Conservation (phyloP, 2,888 invertebrate genomes). For the Cheilosia vulpina region DNA sequence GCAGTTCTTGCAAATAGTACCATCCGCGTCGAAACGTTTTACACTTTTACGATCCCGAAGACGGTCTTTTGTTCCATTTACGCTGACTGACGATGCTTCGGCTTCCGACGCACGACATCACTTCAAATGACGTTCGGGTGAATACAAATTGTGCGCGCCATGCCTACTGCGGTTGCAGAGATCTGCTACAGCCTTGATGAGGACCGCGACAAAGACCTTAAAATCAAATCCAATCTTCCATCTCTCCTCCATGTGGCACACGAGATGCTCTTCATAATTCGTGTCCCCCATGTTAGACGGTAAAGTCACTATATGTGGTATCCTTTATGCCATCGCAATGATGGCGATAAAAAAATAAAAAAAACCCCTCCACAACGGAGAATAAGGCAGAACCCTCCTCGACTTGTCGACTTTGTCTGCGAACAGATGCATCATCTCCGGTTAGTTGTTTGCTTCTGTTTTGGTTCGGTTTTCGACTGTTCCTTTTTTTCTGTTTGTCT, state of each 20-base stretch:
- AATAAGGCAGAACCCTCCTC: slow-evolving; percentile 27
- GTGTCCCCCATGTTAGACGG: slow-evolving; percentile 30
- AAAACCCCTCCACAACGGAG: neutral
- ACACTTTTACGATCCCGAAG: slow-evolving; percentile 45
- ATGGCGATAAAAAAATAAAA: slow-evolving; percentile 29
- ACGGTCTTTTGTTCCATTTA: slow-evolving; percentile 53
- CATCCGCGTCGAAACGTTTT: slow-evolving; percentile 53
- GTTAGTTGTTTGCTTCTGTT: slow-evolving; percentile 65
- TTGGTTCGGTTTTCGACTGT: slow-evolving; percentile 20
- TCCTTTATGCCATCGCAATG: slow-evolving; percentile 37
- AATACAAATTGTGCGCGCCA: slow-evolving; percentile 12
- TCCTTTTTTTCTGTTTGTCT: slow-evolving; percentile 12
- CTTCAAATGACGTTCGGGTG: slow-evolving; percentile 59
- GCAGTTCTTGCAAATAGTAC: slow-evolving; percentile 43
- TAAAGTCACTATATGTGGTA: slow-evolving; percentile 15
- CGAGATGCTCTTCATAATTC: slow-evolving; percentile 53
- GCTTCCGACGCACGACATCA: slow-evolving; percentile 68
- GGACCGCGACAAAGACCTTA: slow-evolving; percentile 69
- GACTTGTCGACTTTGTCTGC: slow-evolving; percentile 67
- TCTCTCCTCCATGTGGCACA: slow-evolving; percentile 26
- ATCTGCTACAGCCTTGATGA: slow-evolving; percentile 53
- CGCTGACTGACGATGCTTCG: slow-evolving; percentile 47
- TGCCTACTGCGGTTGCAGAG: slow-evolving; percentile 13
- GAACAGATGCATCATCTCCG: slow-evolving; percentile 67
- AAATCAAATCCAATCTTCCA: slow-evolving; percentile 62